Percentiles rank a stretch among this genome's conserved stretches.
These are phyloP conservation scores for Microcebus tavaratra DNA, from an alignment of 2,113 vertebrate species.

Conservation along the genomic window DNA sequence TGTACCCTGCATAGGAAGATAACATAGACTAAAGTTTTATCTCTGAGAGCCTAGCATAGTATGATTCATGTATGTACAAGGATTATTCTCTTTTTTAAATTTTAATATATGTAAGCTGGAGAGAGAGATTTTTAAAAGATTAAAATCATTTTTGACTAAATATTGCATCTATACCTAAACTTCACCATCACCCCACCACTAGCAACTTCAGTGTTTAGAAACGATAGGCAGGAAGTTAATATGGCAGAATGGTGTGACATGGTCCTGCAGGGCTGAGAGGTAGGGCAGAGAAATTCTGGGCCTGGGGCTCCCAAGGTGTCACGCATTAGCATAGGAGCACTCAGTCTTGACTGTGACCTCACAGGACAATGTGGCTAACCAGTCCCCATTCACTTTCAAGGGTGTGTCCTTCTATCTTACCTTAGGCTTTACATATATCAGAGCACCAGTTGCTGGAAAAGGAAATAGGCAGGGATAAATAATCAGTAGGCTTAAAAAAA, in stretches of 20 bases:
- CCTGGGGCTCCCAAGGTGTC: neutral
- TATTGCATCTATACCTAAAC: neutral
- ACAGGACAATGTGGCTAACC: neutral
- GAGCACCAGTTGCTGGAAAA: neutral
- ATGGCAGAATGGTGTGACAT: neutral
- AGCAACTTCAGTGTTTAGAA: neutral
- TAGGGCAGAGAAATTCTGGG: neutral
- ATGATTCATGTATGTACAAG: neutral
- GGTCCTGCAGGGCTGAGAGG: neutral
- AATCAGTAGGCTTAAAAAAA: neutral
- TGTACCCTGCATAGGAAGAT: neutral
- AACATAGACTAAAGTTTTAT: neutral
- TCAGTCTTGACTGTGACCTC: conserved; percentile 1
- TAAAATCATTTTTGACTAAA: neutral
- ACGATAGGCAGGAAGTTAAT: neutral
- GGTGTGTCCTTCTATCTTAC: neutral
- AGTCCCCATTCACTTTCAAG: neutral
- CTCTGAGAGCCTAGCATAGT: neutral
- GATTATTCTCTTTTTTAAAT: neutral
- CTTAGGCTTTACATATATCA: neutral
- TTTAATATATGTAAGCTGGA: conserved; percentile 1
- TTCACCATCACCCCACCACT: neutral
- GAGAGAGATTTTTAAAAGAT: neutral
- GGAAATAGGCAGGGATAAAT: neutral
- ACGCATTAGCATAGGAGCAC: neutral